Conservation (phyloP, 2,113 vertebrate species). For the Grammomys surdaster region DNA sequence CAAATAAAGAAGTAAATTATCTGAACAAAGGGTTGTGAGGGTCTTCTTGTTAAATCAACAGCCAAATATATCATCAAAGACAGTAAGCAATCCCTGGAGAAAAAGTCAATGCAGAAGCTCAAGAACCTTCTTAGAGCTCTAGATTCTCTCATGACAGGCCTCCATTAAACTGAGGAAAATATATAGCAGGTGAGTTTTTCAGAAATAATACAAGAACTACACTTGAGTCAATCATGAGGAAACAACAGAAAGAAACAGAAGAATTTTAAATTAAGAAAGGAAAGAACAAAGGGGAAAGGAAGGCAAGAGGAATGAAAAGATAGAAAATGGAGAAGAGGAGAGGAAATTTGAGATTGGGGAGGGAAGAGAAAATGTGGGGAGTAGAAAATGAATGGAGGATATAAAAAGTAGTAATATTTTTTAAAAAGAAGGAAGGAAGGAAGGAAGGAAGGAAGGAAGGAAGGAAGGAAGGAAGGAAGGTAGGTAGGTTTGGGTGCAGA, state of each 20-base stretch:
- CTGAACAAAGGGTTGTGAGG: no score
- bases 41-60: no score
- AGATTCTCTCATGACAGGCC: neutral
- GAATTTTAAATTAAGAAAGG: neutral
- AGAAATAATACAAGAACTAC: neutral
- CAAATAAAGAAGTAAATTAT: no score
- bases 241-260: neutral
- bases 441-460: neutral
- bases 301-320: rapidly evolving
- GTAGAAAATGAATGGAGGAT: no score
- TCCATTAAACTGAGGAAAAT: neutral
- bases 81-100: neutral
- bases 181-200: neutral
- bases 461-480: no score
- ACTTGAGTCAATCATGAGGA: neutral
- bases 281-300: no score
- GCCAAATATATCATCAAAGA: neutral
- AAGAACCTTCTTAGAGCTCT: neutral
- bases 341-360: no score
- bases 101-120: neutral
- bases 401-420: no score
- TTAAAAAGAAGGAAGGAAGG: no score
- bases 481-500: no score
- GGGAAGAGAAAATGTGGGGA: no score
- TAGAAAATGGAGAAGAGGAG: no score